A percentile compares a stretch with the other conserved stretches of the same genome.
phyloP scores from a whole-genome alignment of 1,140 invertebrate species.

The Caenorhabditis elegans region WBcel235 BX284605.5:13278501-13279000 shows the following conservation, averaged over 20 bases:
- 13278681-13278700: background rate
- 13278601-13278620: background rate
- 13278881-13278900: too few species aligned
- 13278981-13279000: background rate
- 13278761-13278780: too few species aligned
- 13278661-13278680: background rate
- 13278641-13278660: background rate
- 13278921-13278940: too few species aligned
- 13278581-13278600: background rate
- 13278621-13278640: background rate
- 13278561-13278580: background rate
- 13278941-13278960: too few species aligned
- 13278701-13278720: background rate
- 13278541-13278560: constrained; percentile 26
- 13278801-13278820: too few species aligned
- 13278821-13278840: too few species aligned
- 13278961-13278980: too few species aligned
- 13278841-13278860: too few species aligned
- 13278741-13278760: too few species aligned
- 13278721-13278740: background rate
- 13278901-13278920: too few species aligned
- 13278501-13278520: constrained; percentile 17
- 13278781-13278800: too few species aligned
- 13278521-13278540: background rate
- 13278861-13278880: too few species aligned